A percentile compares a stretch with the other conserved stretches of the same genome.
Conservation (phyloP, 2,888 invertebrate genomes). For the Vesta saturnalis region DNA sequence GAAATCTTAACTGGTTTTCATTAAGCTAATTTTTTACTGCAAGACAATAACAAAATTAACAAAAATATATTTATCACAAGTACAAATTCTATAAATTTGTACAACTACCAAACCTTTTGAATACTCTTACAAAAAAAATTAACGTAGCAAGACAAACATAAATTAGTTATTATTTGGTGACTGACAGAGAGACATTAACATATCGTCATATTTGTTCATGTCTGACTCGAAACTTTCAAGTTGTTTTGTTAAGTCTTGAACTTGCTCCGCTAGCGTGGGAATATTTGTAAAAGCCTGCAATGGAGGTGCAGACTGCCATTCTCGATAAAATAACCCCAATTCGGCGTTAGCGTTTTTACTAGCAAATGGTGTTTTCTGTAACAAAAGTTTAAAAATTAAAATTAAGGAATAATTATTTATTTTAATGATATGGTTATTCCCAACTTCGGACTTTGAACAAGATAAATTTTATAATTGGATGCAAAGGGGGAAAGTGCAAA, state of each 20-base stretch:
- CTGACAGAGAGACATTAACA: constrained; percentile 76
- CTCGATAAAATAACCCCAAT: constrained; percentile 80
- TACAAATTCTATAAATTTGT: constrained; percentile 38
- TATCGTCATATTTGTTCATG: constrained; percentile 78
- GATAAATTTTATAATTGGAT: no score
- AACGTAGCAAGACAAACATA: constrained; percentile 8
- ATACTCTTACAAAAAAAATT: constrained; percentile 22
- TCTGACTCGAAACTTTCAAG: constrained; percentile 79
- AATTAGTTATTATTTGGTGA: constrained; percentile 66
- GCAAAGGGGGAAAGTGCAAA: no score
- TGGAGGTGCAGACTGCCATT: constrained; percentile 75
- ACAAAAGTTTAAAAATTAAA: constrained; percentile 46
- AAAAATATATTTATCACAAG: constrained; percentile 34
- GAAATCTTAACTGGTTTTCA: constrained; percentile 12
- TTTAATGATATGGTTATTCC: no score
- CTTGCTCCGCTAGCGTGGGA: constrained; percentile 67
- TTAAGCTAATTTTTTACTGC: constrained; percentile 27
- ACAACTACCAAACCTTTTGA: constrained; percentile 35
- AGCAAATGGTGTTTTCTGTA: constrained; percentile 84
- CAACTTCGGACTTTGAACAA: no score
- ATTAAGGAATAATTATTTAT: no score
- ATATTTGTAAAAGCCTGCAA: constrained; percentile 54
- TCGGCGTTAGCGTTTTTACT: constrained; percentile 77
- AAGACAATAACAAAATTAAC: neutral
- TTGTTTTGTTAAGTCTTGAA: constrained; percentile 73